These are phyloP conservation scores for Mesorhabditis belari DNA, from an alignment of 2,888 invertebrate species.

Conservation along the genomic window DNA sequence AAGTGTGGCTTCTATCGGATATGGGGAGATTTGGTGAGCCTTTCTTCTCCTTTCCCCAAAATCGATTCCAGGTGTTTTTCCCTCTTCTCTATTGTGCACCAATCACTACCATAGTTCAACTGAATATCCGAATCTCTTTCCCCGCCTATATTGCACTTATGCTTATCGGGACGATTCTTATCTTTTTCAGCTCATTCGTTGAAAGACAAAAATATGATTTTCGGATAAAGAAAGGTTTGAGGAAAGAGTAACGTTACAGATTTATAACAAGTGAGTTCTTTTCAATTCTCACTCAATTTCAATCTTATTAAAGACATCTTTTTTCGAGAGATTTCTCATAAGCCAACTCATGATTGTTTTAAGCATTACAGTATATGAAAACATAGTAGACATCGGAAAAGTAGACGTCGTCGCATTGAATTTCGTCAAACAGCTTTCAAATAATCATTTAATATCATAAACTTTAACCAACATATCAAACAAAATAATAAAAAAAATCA, in stretches of 20 bases:
- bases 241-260: neutral
- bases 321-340: too few relatives aligned
- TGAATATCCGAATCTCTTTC: constrained; percentile 7
- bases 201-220: constrained; percentile 31
- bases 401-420: too few relatives aligned
- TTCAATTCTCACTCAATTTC: too few relatives aligned
- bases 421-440: too few relatives aligned
- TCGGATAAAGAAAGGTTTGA: neutral
- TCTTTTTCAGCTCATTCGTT: constrained; percentile 12
- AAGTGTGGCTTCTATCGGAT: constrained; percentile 24
- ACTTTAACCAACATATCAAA: neutral
- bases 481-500: neutral
- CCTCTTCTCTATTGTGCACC: constrained; percentile 25
- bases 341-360: too few relatives aligned
- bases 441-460: too few relatives aligned
- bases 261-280: neutral
- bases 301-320: too few relatives aligned
- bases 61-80: constrained; percentile 10
- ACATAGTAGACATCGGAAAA: too few relatives aligned
- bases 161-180: constrained; percentile 5
- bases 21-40: constrained; percentile 25
- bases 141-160: constrained; percentile 18
- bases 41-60: neutral
- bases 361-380: too few relatives aligned
- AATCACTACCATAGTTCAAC: constrained; percentile 11